A percentile compares a stretch with the other conserved stretches of the same genome.
Evolutionary conservation across 2,888 invertebrate genomes (phyloP).

Genomic region (Orthosia gothica): DNA sequence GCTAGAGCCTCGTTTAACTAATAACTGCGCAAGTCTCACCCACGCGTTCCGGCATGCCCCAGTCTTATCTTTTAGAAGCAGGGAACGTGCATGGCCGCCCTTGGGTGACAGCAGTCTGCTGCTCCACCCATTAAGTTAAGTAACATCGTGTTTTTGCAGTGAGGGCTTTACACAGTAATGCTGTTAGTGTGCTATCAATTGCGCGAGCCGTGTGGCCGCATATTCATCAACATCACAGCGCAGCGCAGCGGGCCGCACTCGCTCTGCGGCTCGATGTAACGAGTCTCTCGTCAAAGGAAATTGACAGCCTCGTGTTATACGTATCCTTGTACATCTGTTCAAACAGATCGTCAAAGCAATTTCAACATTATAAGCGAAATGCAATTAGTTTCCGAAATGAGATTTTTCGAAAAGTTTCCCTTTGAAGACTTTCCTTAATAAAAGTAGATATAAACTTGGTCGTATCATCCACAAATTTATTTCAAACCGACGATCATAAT

Average conservation of each 20-base stretch:
- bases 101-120: slow-evolving; percentile 2
- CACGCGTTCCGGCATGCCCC: slow-evolving; percentile 25
- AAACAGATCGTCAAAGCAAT: slow-evolving; percentile 36
- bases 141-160: slow-evolving; percentile 39
- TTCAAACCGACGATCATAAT: slow-evolving; percentile 2
- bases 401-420: slow-evolving; percentile 32
- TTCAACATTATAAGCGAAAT: slow-evolving; percentile 41
- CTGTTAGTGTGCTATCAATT: slow-evolving; percentile 48
- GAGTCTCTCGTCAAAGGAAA: slow-evolving; percentile 56
- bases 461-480: slow-evolving; percentile 19
- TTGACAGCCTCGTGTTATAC: slow-evolving; percentile 46
- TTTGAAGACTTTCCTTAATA: slow-evolving; percentile 22
- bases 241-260: slow-evolving; percentile 28
- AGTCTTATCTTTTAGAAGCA: slow-evolving; percentile 23
- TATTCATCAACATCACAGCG: slow-evolving; percentile 59
- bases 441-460: slow-evolving; percentile 22
- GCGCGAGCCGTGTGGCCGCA: slow-evolving; percentile 56
- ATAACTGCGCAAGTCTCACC: slow-evolving; percentile 36
- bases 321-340: slow-evolving; percentile 19
- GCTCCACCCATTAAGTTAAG: slow-evolving; percentile 26
- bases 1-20: slow-evolving; percentile 34
- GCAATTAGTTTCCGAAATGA: slow-evolving; percentile 38
- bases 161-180: slow-evolving; percentile 29
- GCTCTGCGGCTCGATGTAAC: slow-evolving; percentile 39
- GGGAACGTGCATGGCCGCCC: slow-evolving; percentile 3